phyloP scores from a whole-genome alignment of 2,797 vertebrate genomes.

The Columba guinea region DNA sequence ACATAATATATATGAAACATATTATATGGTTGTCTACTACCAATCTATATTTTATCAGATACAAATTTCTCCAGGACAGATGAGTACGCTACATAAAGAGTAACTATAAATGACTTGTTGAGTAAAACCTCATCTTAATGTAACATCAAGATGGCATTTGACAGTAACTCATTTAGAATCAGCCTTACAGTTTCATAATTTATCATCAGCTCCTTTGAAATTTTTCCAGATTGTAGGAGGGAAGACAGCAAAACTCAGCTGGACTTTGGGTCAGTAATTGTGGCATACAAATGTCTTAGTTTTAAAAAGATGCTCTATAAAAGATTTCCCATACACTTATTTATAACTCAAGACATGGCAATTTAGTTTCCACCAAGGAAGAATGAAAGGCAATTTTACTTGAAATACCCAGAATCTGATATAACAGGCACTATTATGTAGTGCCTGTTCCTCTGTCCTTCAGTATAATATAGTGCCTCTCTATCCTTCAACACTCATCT shows the following conservation, averaged over 20 bases:
- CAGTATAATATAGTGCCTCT: not conserved
- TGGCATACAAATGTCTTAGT: not conserved
- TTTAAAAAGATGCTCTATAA: not conserved
- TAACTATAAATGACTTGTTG: not conserved
- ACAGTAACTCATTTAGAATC: not conserved
- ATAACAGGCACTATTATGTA: not conserved
- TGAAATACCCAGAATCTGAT: not conserved
- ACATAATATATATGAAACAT: not conserved
- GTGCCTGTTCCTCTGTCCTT: not conserved
- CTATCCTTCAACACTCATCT: not conserved
- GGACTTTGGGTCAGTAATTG: not conserved
- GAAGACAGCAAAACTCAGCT: not conserved
- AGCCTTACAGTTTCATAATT: not conserved
- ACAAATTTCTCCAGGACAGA: not conserved
- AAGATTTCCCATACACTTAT: not conserved
- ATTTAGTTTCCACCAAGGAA: not conserved
- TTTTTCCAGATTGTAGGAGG: not conserved
- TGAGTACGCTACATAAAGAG: not conserved
- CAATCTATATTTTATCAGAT: constrained; percentile 8
- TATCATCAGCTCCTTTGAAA: not conserved
- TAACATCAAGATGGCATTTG: not conserved
- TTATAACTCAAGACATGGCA: not conserved
- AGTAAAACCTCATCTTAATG: not conserved
- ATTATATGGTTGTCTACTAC: not conserved
- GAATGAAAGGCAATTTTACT: not conserved